Evolutionary conservation across 2,888 invertebrate genomes (phyloP).

Genomic region (Gandaritis pyraliata): DNA sequence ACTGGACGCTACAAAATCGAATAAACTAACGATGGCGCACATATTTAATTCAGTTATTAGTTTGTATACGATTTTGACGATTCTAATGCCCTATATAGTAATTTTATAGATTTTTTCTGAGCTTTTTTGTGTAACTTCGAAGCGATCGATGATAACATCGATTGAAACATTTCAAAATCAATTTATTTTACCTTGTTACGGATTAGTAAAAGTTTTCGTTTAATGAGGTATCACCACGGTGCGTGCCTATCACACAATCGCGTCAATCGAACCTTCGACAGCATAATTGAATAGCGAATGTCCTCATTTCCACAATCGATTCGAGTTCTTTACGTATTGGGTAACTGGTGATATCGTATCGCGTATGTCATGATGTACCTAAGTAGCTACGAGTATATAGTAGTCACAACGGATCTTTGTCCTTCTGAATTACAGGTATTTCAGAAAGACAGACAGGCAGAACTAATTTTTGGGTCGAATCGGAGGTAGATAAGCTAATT

Average conservation of each 20-base stretch:
- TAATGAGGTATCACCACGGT: conserved; percentile 30
- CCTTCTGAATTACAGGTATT: no score
- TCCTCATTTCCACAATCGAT: conserved; percentile 42
- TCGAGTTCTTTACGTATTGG: conserved; percentile 19
- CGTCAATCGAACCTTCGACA: conserved; percentile 29
- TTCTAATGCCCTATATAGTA: no score
- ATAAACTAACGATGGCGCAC: neutral
- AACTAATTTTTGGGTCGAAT: no score
- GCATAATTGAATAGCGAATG: conserved; percentile 37
- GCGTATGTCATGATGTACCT: no score
- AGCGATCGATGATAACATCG: neutral
- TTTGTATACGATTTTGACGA: neutral
- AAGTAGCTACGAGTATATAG: no score
- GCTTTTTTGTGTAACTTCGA: neutral
- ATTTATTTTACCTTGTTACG: conserved; percentile 5
- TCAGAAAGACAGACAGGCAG: no score
- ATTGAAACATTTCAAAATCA: conserved; percentile 5
- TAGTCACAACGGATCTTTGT: no score
- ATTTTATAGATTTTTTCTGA: no score
- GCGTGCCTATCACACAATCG: conserved; percentile 35
- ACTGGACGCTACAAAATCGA: neutral
- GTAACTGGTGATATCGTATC: conserved; percentile 15
- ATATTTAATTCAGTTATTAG: neutral
- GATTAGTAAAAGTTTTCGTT: conserved; percentile 33
- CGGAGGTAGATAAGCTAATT: no score